A percentile compares a stretch with the other conserved stretches of the same genome.
Evolutionary conservation across 2,113 vertebrate genomes (phyloP).

Genomic region (Cynopterus brachyotis): DNA sequence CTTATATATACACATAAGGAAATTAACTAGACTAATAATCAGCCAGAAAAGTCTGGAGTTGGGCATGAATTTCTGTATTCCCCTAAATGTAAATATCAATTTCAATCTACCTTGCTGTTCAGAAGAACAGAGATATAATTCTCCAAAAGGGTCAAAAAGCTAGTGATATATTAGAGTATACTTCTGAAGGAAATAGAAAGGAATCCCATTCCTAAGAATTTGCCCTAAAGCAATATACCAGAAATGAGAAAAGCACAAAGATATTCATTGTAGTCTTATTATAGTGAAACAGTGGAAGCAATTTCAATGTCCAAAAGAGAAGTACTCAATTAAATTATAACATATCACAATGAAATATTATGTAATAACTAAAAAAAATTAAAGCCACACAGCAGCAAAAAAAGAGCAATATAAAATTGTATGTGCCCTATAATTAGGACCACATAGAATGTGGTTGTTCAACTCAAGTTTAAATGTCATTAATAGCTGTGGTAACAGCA

Average conservation of each 20-base stretch:
- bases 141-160: not conserved
- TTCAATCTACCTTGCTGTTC: not conserved
- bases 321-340: slow-evolving; percentile 20
- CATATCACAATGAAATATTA: not conserved
- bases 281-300: not conserved
- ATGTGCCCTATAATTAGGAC: not conserved
- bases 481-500: not conserved
- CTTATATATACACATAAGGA: not conserved
- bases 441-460: not conserved
- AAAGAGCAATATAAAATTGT: not conserved
- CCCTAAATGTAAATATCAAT: not conserved
- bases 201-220: slow-evolving; percentile 36
- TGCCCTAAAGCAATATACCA: slow-evolving; percentile 13
- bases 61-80: not conserved
- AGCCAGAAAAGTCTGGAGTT: not conserved
- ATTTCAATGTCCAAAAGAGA: not conserved
- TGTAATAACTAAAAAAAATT: not conserved
- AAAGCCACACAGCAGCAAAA: not conserved
- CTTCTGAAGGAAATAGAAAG: slow-evolving; percentile 32
- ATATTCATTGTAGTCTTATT: not conserved
- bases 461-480: slow-evolving; percentile 15
- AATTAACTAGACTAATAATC: not conserved
- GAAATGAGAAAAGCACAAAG: not conserved
- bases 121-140: slow-evolving; percentile 5
- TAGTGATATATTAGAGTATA: not conserved